Base-by-base conservation (phyloP, 2,113 vertebrate species). In the Hydropotes inermis region DNA sequence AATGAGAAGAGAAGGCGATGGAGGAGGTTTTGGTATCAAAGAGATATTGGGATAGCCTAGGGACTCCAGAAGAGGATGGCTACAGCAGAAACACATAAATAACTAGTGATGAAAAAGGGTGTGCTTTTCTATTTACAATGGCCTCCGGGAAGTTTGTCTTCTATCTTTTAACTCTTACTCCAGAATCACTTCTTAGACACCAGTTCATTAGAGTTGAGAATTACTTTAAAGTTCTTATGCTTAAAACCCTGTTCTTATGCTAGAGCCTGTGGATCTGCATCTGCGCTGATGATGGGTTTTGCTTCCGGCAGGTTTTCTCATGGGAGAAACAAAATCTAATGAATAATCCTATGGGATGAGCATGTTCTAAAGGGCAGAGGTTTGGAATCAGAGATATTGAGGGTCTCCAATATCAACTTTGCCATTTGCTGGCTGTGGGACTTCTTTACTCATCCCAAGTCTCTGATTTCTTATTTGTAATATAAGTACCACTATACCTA, bases 101-200 rank as follows among this genome's bases (percentile, higher is more conserved):
- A 89, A 70, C 21, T 55, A 50, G 23, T 45, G 52, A 94, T 87
- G 23, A 95, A 87, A 94, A 97, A 76, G 13, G 60, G 85, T 45
- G 8, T 52, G 16, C 8, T 96, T 94, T 96, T 30, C 15, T 78
- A 67, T 94, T 91, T 95, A 47, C 81, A 30, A 78, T 94, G 78
- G 52, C 39, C 33, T 93, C 28, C 21, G 57, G 61, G 87, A 96
- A 94, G 14, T 87, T 94, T 86, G 55, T 17, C 58, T 96, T 91
- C 57, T 81, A 36, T 79, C 52, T 85, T 96, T 96, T 94, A 28
- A 87, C 88, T 84, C 67, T 82, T 92, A 91, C 39, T 97, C 76
- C 43, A 78, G 58, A 89, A 91, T 84, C 33, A 91, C 45, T 97
- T 95, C 88, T 11, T 87, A 64, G 70, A 93, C 5, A 83, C 3